Evolutionary conservation across 2,113 vertebrate species (phyloP).

Genomic region (Falco punctatus): DNA sequence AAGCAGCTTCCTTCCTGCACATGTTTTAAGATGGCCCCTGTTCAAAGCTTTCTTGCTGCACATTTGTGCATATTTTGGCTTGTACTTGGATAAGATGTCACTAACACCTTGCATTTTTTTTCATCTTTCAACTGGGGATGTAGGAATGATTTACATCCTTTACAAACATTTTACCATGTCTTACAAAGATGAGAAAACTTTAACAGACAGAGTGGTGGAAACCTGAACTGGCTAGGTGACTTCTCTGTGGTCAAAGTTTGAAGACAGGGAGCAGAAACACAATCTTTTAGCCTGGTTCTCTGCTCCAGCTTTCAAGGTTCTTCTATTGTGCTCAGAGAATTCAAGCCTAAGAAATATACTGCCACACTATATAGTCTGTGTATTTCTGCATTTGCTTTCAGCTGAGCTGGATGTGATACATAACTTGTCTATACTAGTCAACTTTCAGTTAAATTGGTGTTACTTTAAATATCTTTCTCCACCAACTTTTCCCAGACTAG

Average conservation of each 20-base stretch:
- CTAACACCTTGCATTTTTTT: background rate
- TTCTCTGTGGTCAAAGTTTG: background rate
- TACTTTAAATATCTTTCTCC: background rate
- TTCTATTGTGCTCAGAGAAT: background rate
- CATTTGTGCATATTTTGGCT: background rate
- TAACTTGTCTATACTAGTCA: background rate
- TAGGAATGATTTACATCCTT: background rate
- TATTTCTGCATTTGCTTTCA: background rate
- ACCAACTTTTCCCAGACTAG: background rate
- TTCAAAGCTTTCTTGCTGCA: background rate
- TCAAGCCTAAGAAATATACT: background rate
- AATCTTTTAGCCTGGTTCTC: background rate
- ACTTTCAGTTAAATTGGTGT: background rate
- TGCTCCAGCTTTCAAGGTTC: background rate
- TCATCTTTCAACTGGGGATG: background rate
- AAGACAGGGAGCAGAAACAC: background rate
- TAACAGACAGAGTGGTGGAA: background rate
- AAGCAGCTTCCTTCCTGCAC: background rate
- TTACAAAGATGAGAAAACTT: background rate
- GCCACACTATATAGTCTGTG: background rate
- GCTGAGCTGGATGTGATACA: background rate
- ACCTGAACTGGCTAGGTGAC: background rate
- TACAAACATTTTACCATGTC: background rate
- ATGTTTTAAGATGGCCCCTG: background rate
- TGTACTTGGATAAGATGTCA: background rate